Conservation (phyloP, 92 coral and sea anemone genomes). For the Umimayanthus chanpuru region DNA sequence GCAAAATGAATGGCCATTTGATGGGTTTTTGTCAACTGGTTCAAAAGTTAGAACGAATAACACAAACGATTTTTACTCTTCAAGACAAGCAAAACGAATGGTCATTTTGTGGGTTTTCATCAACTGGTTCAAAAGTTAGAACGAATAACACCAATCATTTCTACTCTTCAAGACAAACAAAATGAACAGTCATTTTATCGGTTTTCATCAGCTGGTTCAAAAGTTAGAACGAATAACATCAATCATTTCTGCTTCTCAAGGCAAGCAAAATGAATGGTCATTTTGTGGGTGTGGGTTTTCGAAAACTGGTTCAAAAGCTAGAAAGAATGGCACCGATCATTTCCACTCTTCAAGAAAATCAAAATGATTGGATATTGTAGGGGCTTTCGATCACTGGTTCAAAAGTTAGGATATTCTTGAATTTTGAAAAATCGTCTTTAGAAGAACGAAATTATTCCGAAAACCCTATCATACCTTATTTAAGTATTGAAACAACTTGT, state of each 20-base stretch:
- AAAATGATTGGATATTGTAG: too few relatives aligned
- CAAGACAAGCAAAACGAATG: too few relatives aligned
- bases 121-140: neutral
- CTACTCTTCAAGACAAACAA: too few relatives aligned
- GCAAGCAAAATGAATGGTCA: neutral
- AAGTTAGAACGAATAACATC: too few relatives aligned
- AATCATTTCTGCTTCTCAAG: neutral
- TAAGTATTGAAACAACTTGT: slow-evolving; percentile 68
- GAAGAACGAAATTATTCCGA: too few relatives aligned
- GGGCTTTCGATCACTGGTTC: neutral
- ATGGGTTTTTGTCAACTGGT: too few relatives aligned
- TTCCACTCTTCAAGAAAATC: neutral
- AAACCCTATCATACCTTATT: slow-evolving; percentile 59
- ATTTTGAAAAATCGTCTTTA: neutral
- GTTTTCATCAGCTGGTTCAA: too few relatives aligned
- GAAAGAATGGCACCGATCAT: neutral
- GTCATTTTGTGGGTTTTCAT: too few relatives aligned
- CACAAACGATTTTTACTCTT: too few relatives aligned
- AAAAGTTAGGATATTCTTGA: neutral
- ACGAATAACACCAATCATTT: too few relatives aligned
- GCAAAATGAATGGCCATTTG: too few relatives aligned
- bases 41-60: too few relatives aligned
- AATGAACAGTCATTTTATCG: neutral
- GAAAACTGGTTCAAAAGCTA: neutral
- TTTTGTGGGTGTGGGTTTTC: neutral